Percentiles rank a stretch among this genome's conserved stretches.
phyloP scores from a whole-genome alignment of 2,888 invertebrate species.

The Drosophila nigritarsus region DNA sequence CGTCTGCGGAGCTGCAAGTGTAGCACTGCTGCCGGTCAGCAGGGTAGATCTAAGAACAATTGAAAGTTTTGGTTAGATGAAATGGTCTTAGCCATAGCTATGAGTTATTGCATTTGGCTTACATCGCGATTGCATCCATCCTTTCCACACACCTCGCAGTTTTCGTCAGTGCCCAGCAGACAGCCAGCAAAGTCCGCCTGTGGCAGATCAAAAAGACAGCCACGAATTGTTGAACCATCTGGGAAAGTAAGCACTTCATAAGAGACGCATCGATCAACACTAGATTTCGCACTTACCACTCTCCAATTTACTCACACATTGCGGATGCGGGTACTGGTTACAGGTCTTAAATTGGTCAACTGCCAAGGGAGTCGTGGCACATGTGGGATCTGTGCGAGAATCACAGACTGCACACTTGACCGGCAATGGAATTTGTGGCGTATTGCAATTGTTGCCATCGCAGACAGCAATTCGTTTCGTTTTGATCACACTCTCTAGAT shows the following conservation, averaged over 20 bases:
- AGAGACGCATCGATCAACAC: neutral
- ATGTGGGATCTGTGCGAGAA: constrained; percentile 66
- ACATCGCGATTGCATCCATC: constrained; percentile 82
- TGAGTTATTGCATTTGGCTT: neutral
- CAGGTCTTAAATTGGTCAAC: constrained; percentile 66
- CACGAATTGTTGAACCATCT: constrained; percentile 80
- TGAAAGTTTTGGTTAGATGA: neutral
- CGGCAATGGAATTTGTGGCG: constrained; percentile 41
- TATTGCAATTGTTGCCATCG: constrained; percentile 77
- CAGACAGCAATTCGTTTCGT: constrained; percentile 80
- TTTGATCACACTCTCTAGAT: constrained; percentile 70
- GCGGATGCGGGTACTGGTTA: constrained; percentile 70
- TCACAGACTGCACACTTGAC: constrained; percentile 76
- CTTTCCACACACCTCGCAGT: constrained; percentile 69
- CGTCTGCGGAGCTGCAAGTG: constrained; percentile 73
- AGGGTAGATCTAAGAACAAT: constrained; percentile 72
- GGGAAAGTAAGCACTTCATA: neutral
- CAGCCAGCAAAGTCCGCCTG: constrained; percentile 72
- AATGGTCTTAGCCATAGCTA: neutral
- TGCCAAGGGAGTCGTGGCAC: constrained; percentile 70
- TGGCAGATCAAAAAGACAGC: constrained; percentile 73
- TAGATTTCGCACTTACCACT: constrained; percentile 30
- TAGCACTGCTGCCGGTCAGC: constrained; percentile 77
- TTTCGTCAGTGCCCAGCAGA: constrained; percentile 68
- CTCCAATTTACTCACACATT: constrained; percentile 72